Conservation (phyloP, 2,888 invertebrate species). For the Stramonita haemastoma region DNA sequence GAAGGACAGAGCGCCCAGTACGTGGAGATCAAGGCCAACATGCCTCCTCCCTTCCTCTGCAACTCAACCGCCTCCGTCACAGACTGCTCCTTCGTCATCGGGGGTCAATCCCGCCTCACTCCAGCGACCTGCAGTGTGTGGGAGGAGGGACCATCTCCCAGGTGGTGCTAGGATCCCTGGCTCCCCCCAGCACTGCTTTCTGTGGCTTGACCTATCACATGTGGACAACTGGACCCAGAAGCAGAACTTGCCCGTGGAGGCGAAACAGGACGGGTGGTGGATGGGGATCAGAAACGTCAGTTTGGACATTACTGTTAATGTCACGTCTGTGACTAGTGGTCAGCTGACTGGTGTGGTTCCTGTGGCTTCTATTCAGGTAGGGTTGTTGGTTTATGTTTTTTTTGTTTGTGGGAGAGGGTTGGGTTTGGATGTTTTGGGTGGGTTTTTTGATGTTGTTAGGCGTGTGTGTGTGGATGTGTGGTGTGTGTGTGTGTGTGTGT, state of each 20-base stretch:
- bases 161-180: conserved; percentile 49
- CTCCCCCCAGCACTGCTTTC: conserved; percentile 36
- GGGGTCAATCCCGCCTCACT: conserved; percentile 26
- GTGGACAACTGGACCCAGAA: conserved; percentile 53
- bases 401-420: too few relatives aligned
- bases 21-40: conserved; percentile 37
- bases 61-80: conserved; percentile 32
- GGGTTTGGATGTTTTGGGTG: too few relatives aligned
- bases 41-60: conserved; percentile 59
- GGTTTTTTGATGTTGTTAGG: too few relatives aligned
- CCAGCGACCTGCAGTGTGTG: conserved; percentile 44
- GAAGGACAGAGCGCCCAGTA: conserved; percentile 31
- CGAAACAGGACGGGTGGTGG: conserved; percentile 56
- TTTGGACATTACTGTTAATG: conserved; percentile 47
- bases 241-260: conserved; percentile 51
- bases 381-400: neutral
- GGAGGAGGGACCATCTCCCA: conserved; percentile 49
- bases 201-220: conserved; percentile 53
- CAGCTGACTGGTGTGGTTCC: neutral
- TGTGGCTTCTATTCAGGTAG: conserved; percentile 28
- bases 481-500: too few relatives aligned
- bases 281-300: conserved; percentile 50
- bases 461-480: too few relatives aligned
- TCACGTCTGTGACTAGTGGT: neutral
- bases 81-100: conserved; percentile 49